Conservation (phyloP, 2,113 vertebrate species). For the Pseudorasbora parva region DNA sequence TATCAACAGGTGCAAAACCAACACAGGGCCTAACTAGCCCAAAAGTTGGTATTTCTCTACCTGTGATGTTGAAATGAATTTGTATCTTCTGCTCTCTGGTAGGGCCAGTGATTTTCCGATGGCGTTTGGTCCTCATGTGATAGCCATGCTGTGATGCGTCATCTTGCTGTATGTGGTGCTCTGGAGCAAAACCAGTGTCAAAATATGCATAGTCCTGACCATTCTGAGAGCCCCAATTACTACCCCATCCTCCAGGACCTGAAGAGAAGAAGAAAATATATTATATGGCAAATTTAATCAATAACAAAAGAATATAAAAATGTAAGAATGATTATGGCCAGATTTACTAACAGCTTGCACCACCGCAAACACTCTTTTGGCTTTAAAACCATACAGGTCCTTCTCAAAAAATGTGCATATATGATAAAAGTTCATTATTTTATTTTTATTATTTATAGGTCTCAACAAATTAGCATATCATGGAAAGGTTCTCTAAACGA, state of each 20-base stretch:
- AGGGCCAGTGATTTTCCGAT: slow-evolving; percentile 75
- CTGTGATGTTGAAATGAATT: slow-evolving; percentile 96
- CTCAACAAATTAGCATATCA: no score
- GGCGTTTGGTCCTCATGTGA: slow-evolving; percentile 82
- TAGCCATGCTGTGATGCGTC: slow-evolving; percentile 55
- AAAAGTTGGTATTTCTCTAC: slow-evolving; percentile 67
- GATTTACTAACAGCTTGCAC: no score
- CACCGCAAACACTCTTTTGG: no score
- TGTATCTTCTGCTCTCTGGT: slow-evolving; percentile 93
- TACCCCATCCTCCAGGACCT: slow-evolving; percentile 91
- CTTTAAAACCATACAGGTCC: no score
- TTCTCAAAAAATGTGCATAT: no score
- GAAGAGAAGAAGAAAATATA: slow-evolving; percentile 29
- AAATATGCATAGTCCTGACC: slow-evolving; percentile 91
- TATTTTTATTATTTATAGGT: no score
- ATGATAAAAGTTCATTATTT: no score
- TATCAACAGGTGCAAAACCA: background rate
- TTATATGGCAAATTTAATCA: background rate
- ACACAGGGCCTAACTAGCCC: background rate
- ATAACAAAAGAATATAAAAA: background rate
- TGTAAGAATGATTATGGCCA: background rate
- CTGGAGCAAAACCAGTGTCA: slow-evolving; percentile 81
- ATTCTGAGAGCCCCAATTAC: slow-evolving; percentile 77
- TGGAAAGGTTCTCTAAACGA: no score
- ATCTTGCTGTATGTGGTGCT: slow-evolving; percentile 68